Base-by-base conservation (phyloP, 2,888 invertebrate genomes). In the Rhaphigaster nebulosa region DNA sequence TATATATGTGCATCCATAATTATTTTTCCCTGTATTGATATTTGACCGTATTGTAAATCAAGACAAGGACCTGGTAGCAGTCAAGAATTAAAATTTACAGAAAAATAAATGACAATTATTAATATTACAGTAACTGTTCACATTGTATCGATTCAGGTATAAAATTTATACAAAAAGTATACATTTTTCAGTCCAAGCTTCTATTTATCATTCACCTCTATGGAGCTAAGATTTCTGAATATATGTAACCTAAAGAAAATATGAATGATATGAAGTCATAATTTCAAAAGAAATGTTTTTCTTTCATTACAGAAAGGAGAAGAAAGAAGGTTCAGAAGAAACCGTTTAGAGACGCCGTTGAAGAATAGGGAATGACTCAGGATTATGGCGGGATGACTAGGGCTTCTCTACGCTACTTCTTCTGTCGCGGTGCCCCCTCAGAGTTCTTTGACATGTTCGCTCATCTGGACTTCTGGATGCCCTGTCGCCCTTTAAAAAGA, bases 251-350 rank as follows among this genome's bases (percentile, higher is more conserved):
- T 34, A 38, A 76, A 76, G 34, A 76, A 76, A 20, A 20, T 38
- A 34, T 34, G 34, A 38, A 76, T 76, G 34, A 76, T 34, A 20
- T 1, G 34, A 38, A 38, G 70, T 38, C 20, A 76, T 76, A 38
- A 76, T 76, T 76, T 76, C 70, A 76, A 76, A 76, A 76, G 70
- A 76, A 76, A 23, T 38, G 34, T 34, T 76, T 38, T 76, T 76
- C 38, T 38, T 76, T 38, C 70, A 76, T 76, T 18, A 76, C 23
- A 76, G 34, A 76, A 34, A 70, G 15, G 13, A 18, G 70, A 76
- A 76, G 34, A 76, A 76, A 70, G 70, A 70, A 34, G 20, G 0
- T 34, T 70, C 34, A 38, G 34, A 10, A 70, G 70, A 20, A 76
- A 10, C 20, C 18, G 70, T 34, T 76, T 18, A 34, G 70, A 76